Evolutionary conservation across 2,113 vertebrate species (phyloP), one percentile per base, ranked within the genome.

Genomic region (Centropristis striata): DNA sequence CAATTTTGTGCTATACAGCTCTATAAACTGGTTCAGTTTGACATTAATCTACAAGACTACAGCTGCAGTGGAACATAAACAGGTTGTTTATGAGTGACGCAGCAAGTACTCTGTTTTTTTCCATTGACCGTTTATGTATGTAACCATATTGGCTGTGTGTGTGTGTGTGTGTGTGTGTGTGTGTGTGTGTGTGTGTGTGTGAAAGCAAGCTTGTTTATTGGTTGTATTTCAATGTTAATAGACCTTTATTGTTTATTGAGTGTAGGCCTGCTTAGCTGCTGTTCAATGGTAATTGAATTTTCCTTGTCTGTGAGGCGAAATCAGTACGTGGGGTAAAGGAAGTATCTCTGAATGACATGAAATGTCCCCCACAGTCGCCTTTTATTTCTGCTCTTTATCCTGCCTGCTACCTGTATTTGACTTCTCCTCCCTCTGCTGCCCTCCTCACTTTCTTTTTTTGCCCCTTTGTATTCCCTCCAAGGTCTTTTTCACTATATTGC

Each of bases 221-320:
- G 74, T 83, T 91, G 67, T 89, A 87, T 90, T 86, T 91, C 85
- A 87, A 49, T 84, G 85, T 90, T 90, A 90, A 93, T 86, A 89
- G 84, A 87, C 79, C 75, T 83, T 91, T 86, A 90, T 90, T 91
- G 83, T 92, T 93, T 90, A 91, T 91, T 88, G 87, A 91, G 86
- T 89, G 75, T 85, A 66, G 63, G 85, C 72, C 76, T 86, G 75
- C 65, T 86, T 82, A 76, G 88, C 83, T 90, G 81, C 80, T 80
- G 80, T 55, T 87, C 88, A 84, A 69, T 87, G 80, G 53, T 90
- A 88, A 92, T 91, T 86, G 53, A 87, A 89, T 92, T 88, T 83
- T 61, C 65, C 46, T 66, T 81, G 69, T 75, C 81, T 88, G 83
- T 83, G 55, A 77, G 69, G 32, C 46, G 44, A 71, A 78, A 89